Conservation (phyloP, 2,888 invertebrate species). For the Bellardia bayeri region DNA sequence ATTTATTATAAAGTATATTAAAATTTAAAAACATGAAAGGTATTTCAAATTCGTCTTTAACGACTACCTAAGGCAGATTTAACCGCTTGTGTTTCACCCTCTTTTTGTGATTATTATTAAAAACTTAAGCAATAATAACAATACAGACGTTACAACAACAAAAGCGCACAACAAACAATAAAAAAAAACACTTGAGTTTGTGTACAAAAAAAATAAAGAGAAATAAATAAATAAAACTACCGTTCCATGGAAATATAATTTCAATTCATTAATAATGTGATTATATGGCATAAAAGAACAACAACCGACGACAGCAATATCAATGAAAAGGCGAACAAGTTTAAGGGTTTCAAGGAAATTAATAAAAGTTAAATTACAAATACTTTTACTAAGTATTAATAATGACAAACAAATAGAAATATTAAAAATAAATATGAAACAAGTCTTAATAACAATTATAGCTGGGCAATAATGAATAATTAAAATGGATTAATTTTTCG, state of each 20-base stretch:
- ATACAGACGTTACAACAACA: conserved; percentile 20
- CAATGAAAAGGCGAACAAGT: neutral
- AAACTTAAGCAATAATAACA: conserved; percentile 24
- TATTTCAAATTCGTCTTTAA: neutral
- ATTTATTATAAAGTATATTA: too few species aligned
- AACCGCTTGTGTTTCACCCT: neutral
- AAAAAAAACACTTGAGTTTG: conserved; percentile 16
- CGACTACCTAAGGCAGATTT: neutral
- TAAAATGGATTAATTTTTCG: neutral
- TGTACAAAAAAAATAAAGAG: neutral
- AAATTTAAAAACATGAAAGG: neutral
- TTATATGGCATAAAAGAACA: conserved; percentile 5
- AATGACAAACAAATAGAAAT: conserved; percentile 7
- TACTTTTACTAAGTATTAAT: conserved; percentile 1
- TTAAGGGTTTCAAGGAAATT: conserved; percentile 12
- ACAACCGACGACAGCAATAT: neutral
- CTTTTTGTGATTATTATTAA: conserved; percentile 23
- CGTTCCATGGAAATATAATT: conserved; percentile 14
- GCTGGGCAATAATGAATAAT: neutral
- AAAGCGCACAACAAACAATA: neutral
- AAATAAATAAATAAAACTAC: neutral
- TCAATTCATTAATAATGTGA: conserved; percentile 38
- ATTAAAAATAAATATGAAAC: conserved; percentile 15
- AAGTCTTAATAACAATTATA: neutral
- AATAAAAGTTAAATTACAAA: conserved; percentile 10